Evolutionary conservation across 1,140 invertebrate genomes (phyloP), one percentile per base, ranked within the genome.

Genomic region (Danaus melanippus): DNA sequence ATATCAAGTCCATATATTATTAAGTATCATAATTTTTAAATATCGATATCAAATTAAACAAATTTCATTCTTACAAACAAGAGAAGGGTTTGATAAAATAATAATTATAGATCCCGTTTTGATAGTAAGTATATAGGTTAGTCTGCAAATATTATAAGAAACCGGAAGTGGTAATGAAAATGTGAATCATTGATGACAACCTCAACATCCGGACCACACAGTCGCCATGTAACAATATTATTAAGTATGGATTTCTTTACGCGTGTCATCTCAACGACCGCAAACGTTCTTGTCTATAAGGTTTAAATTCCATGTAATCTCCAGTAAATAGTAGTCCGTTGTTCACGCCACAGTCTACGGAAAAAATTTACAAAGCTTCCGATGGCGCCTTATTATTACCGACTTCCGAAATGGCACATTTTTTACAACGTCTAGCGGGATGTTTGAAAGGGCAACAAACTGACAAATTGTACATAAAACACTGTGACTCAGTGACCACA

Each of bases 361-460:
- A 71, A 77, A 81, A 76, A 60, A 41, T 57, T 53, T 47, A 63
- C 62, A 81, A 79, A 80, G 76, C 79, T 79, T 69, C 76, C 71
- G 69, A 76, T 70, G 83, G 81, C 83, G 81, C 83, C 81, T 78
- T 80, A 66, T 78, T 71, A 86, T 86, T 84, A 83, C 75, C 65
- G 58, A 78, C 79, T 84, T 82, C 83, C 83, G 79, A 84, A 83
- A 69, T 48, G 69, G 57, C 64, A 53, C 57, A 65, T 72, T 84
- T 85, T 83, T 84, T 77, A 66, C 67, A 50, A 53, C 60, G 74
- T 74, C 78, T 73, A 75, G 58, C 75, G 79, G 74, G 54, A 40
- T 64, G 50, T 58, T 79, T 69, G 79, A 82, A 81, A 75, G 74
- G 69, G 75, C 74, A 79, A 79, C 71, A 79, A 82, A 76, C 71